phyloP scores from a whole-genome alignment of 2,888 invertebrate species.

The Yponomeuta evonymella region DNA sequence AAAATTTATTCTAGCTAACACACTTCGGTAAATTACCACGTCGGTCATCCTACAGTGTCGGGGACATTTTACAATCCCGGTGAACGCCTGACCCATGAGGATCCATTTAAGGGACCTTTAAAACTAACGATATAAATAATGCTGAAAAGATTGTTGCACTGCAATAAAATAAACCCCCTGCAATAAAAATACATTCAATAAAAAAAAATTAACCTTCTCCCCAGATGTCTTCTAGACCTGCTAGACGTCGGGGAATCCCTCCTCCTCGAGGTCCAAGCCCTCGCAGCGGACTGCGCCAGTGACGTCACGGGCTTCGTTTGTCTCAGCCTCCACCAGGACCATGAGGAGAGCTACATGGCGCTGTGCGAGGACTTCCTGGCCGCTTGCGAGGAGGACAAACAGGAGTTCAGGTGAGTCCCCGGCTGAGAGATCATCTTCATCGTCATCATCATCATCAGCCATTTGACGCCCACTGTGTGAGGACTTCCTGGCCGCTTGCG shows the following conservation, averaged over 20 bases:
- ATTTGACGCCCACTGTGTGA: slow-evolving; percentile 32
- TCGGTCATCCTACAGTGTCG: too few relatives aligned
- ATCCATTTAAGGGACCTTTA: too few relatives aligned
- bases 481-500: slow-evolving; percentile 35
- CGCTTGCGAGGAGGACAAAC: slow-evolving; percentile 32
- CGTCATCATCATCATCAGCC: too few relatives aligned
- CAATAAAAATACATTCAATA: too few relatives aligned
- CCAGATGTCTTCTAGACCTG: slow-evolving; percentile 46
- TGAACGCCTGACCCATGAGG: too few relatives aligned
- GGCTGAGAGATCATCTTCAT: too few relatives aligned
- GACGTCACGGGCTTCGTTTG: slow-evolving; percentile 41
- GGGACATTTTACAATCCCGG: too few relatives aligned
- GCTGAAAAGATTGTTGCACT: too few relatives aligned
- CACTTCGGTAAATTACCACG: too few relatives aligned
- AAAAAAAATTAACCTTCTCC: background rate
- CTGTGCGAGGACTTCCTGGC: slow-evolving; percentile 39
- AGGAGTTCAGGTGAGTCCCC: slow-evolving; percentile 35
- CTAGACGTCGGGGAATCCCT: slow-evolving; percentile 35
- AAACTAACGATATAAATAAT: too few relatives aligned
- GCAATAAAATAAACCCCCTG: too few relatives aligned
- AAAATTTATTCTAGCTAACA: too few relatives aligned
- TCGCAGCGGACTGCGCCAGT: slow-evolving; percentile 29
- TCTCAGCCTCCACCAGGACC: slow-evolving; percentile 37
- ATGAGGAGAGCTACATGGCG: slow-evolving; percentile 30
- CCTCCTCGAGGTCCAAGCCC: slow-evolving; percentile 36